Evolutionary conservation across 2,888 invertebrate species (phyloP), one percentile per base, ranked within the genome.

Genomic region (Tachina fera): DNA sequence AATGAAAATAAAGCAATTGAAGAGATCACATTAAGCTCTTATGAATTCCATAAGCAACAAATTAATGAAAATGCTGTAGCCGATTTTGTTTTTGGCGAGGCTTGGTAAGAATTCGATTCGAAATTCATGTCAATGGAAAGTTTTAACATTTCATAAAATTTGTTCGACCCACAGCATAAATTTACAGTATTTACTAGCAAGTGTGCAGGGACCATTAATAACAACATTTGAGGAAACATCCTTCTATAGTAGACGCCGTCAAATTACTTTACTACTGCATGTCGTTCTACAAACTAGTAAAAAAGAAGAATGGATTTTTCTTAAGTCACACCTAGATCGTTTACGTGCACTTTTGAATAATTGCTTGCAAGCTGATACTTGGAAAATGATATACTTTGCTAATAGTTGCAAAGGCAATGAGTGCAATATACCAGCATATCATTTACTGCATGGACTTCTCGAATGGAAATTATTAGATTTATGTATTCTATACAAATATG

Each of bases 381-480:
- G 91, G 87, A 91, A 91, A 58, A 65, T 87, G 0, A 81, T 92
- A 0, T 91, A 91, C 63, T 90, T 90, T 68, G 91, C 92, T 4
- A 91, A 91, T 83, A 90, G 89, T 58, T 87, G 80, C 47, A 90
- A 91, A 49, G 92, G 92, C 0, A 92, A 92, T 78, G 90, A 92
- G 31, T 92, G 91, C 56, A 89, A 89, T 60, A 88, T 91, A 3
- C 89, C 93, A 9, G 90, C 90, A 3, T 92, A 92, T 89, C 93
- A 93, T 79, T 87, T 92, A 5, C 89, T 92, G 6, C 93, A 93
- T 79, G 93, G 93, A 2, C 85, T 88, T 4, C 87, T 93, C 0
- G 93, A 93, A 87, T 93, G 93, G 93, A 91, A 91, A 61, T 85
- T 92, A 14, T 86, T 93, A 47, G 92, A 92, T 87, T 84, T 92